Evolutionary conservation across 2,888 invertebrate species (phyloP), one percentile per base, ranked within the genome.

Genomic region (Athalia rosae): DNA sequence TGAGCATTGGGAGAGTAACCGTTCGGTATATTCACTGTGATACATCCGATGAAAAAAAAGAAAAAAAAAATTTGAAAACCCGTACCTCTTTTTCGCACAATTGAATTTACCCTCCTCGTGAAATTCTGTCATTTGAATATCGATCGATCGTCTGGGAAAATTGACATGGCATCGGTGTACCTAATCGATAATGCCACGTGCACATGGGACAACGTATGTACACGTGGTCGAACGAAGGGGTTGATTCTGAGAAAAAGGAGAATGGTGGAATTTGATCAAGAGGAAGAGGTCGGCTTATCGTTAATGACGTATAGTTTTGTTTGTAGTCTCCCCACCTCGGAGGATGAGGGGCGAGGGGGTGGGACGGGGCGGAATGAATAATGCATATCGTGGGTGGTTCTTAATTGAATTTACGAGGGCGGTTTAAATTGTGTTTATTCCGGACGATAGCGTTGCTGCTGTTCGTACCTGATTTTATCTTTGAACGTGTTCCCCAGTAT

Each of bases 351-450:
- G 28, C 2, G 28, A 28, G 2, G 28, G 53, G 71, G 43, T 61
- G 41, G 45, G 13, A 59, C 61, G 62, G 77, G 77, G 41, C 9
- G 41, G 71, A 59, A 77, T 77, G 77, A 77, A 77, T 77, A 77
- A 77, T 77, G 77, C 77, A 77, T 48, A 62, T 61, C 53, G 69
- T 47, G 77, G 77, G 71, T 69, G 69, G 77, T 77, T 77, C 71
- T 77, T 77, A 77, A 77, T 77, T 77, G 77, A 77, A 77, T 77
- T 77, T 77, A 77, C 69, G 77, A 77, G 77, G 77, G 77, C 77
- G 77, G 77, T 69, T 77, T 69, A 73, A 77, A 77, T 77, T 77
- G 71, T 69, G 77, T 77, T 77, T 77, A 77, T 77, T 77, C 69
- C 77, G 71, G 71, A 66, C 76, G 76, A 76, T 76, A 76, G 58